phyloP scores from a whole-genome alignment of 2,888 invertebrate genomes.

The Eilema griseolum region DNA sequence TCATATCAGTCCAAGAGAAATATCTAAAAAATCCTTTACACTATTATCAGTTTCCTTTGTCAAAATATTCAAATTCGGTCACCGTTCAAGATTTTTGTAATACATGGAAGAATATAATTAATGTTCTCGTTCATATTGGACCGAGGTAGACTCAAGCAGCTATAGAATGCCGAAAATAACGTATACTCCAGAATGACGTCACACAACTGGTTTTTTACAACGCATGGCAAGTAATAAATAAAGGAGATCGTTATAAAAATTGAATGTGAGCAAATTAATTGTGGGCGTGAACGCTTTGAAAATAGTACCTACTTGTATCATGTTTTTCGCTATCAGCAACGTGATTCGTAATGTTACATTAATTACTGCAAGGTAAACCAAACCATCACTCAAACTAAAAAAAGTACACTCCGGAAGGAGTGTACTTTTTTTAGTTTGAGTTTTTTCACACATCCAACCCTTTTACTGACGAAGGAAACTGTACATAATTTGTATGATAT shows the following conservation, averaged over 20 bases:
- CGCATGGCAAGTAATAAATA: slow-evolving; percentile 35
- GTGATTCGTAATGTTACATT: neutral
- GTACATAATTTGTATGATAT: too few species aligned
- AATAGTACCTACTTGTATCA: neutral
- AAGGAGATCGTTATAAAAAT: slow-evolving; percentile 7
- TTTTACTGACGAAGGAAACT: too few species aligned
- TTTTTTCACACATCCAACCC: too few species aligned
- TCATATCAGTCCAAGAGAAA: neutral
- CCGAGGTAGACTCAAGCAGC: slow-evolving; percentile 10
- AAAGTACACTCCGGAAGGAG: too few species aligned
- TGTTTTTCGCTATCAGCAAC: neutral
- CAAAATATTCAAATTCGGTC: neutral
- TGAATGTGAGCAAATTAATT: neutral
- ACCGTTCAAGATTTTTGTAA: neutral
- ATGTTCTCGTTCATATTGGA: slow-evolving; percentile 7
- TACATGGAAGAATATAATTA: slow-evolving; percentile 9
- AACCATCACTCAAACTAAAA: too few species aligned
- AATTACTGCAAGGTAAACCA: neutral
- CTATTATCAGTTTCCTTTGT: neutral
- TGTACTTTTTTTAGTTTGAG: too few species aligned
- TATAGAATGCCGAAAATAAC: slow-evolving; percentile 41
- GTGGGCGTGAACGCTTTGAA: neutral
- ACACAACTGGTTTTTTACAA: slow-evolving; percentile 42
- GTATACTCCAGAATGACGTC: slow-evolving; percentile 41
- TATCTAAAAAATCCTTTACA: neutral